A percentile compares a stretch with the other conserved stretches of the same genome.
Conservation (phyloP, 2,797 vertebrate species). For the Odontamblyopus rebecca region DNA sequence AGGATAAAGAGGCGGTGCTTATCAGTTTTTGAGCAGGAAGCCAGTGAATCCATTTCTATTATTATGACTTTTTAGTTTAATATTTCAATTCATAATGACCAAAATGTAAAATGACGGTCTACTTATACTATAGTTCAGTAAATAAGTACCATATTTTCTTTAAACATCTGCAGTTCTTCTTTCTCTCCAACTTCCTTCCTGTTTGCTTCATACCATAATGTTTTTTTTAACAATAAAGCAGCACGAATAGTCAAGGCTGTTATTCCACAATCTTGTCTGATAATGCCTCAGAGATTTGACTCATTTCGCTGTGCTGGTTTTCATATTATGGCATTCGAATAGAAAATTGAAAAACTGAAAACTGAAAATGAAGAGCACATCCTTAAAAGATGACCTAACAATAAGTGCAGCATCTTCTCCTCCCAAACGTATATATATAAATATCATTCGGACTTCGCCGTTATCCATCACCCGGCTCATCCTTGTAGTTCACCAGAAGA, state of each 20-base stretch:
- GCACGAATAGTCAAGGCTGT: constrained; percentile 43
- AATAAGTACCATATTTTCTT: background rate
- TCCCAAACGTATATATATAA: constrained; percentile 46
- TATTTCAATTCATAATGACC: no score
- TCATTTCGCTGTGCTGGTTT: constrained; percentile 27
- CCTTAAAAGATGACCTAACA: constrained; percentile 19
- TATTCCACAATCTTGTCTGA: constrained; percentile 49
- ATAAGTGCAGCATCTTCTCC: constrained; percentile 36
- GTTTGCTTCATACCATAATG: constrained; percentile 24
- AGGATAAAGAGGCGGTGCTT: no score
- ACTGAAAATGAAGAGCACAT: constrained; percentile 3
- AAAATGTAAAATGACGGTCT: no score
- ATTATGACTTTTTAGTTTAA: no score
- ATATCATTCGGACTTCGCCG: constrained; percentile 41
- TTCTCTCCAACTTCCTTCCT: constrained; percentile 13
- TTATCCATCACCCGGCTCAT: constrained; percentile 52
- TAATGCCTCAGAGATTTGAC: constrained; percentile 45
- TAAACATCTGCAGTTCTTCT: background rate
- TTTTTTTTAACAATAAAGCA: constrained; percentile 15
- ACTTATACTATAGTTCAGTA: no score
- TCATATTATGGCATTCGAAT: constrained; percentile 28
- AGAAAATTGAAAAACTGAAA: constrained; percentile 11
- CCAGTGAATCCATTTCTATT: no score
- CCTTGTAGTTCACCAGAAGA: constrained; percentile 40
- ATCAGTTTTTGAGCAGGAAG: no score